Conservation (phyloP, 2,888 invertebrate genomes). For the Ganaspis brasiliensis region DNA sequence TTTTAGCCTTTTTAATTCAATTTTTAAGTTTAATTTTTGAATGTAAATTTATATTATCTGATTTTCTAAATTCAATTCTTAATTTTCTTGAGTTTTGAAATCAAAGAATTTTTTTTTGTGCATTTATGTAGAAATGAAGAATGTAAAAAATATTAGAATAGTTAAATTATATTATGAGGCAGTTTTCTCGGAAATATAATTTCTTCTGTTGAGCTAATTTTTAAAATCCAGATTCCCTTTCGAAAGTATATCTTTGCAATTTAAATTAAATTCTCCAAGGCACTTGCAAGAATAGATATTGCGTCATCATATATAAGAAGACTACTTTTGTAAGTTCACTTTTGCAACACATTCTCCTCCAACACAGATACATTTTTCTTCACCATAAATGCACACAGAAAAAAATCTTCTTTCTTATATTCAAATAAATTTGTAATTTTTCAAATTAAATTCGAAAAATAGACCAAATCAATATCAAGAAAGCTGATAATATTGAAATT, state of each 20-base stretch:
- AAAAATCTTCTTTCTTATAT: too few relatives aligned
- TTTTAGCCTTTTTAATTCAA: too few relatives aligned
- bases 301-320: constrained; percentile 9
- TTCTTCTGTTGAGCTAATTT: background rate
- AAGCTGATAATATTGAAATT: too few relatives aligned
- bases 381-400: background rate
- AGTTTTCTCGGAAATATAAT: constrained; percentile 2
- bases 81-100: too few relatives aligned
- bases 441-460: too few relatives aligned
- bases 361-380: background rate
- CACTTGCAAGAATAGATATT: constrained; percentile 1
- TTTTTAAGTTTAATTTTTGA: too few relatives aligned
- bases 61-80: too few relatives aligned
- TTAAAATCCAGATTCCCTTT: constrained; percentile 11
- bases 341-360: background rate
- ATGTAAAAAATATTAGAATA: background rate
- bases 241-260: constrained; percentile 8
- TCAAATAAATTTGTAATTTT: too few relatives aligned
- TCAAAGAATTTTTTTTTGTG: too few relatives aligned
- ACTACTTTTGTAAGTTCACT: constrained; percentile 8
- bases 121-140: background rate
- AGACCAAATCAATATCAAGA: too few relatives aligned
- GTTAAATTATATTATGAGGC: background rate
- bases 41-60: too few relatives aligned
- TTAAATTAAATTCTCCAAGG: constrained; percentile 9